Conservation (phyloP, 2,888 invertebrate species). For the Zygaena filipendulae region DNA sequence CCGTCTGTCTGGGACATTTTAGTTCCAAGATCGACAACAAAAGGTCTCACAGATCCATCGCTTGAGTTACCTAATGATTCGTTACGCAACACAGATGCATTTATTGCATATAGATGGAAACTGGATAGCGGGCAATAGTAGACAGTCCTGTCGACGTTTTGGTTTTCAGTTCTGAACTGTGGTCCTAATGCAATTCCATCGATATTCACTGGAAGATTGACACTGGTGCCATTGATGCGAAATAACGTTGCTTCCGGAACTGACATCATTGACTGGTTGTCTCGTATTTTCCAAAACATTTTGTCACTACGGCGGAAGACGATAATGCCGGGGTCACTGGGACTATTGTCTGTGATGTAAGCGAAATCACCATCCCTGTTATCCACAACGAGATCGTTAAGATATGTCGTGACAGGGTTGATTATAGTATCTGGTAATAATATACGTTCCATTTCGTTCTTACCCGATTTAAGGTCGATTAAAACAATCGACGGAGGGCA, state of each 20-base stretch:
- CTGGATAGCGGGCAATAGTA: conserved; percentile 78
- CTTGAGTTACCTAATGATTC: conserved; percentile 45
- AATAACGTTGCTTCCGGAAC: conserved; percentile 68
- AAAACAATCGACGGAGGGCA: conserved; percentile 77
- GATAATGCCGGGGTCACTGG: conserved; percentile 76
- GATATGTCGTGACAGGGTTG: conserved; percentile 64
- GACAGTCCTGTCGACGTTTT: conserved; percentile 57
- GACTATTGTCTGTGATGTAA: conserved; percentile 78
- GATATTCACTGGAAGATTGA: conserved; percentile 70
- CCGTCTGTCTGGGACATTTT: conserved; percentile 78
- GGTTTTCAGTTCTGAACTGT: conserved; percentile 42
- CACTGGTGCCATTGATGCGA: conserved; percentile 68
- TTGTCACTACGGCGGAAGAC: conserved; percentile 74
- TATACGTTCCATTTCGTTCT: conserved; percentile 66
- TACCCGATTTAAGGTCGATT: conserved; percentile 72
- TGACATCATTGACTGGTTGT: conserved; percentile 72
- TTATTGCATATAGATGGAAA: conserved; percentile 73
- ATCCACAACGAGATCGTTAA: conserved; percentile 80
- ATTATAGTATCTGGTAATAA: conserved; percentile 72
- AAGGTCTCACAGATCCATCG: conserved; percentile 41
- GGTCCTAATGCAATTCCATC: conserved; percentile 80
- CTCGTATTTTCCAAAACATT: conserved; percentile 77
- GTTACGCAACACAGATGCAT: conserved; percentile 69
- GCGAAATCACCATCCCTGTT: conserved; percentile 75
- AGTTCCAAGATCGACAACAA: conserved; percentile 69